Evolutionary conservation across 1,140 invertebrate genomes (phyloP).

Genomic region (Papilio machaon): DNA sequence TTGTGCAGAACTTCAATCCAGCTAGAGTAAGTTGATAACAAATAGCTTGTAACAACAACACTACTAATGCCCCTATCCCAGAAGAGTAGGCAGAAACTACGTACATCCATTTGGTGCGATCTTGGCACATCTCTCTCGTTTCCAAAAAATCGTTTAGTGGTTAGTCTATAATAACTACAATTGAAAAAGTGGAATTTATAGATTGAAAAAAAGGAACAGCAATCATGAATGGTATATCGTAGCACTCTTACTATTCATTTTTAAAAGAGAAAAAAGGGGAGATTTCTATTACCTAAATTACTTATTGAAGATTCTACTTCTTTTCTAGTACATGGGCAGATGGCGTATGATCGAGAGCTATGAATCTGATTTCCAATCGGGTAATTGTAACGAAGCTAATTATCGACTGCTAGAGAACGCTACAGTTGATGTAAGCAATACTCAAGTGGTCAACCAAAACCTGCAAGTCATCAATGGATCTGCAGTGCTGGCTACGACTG

Average conservation of each 20-base stretch:
- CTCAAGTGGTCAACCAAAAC: constrained; percentile 57
- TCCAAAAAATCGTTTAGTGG: no score
- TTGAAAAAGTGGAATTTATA: no score
- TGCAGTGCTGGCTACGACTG: constrained; percentile 49
- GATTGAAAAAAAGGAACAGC: no score
- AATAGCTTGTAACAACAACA: not conserved
- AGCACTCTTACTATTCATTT: no score
- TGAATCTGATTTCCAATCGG: constrained; percentile 58
- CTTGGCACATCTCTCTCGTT: no score
- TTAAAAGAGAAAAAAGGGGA: no score
- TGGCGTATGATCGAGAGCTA: constrained; percentile 68
- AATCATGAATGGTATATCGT: no score
- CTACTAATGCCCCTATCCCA: no score
- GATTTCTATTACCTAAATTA: not conserved
- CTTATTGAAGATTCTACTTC: not conserved
- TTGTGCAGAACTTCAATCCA: constrained; percentile 54
- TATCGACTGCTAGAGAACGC: constrained; percentile 48
- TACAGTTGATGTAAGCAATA: constrained; percentile 56
- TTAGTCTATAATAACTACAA: no score
- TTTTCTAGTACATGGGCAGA: constrained; percentile 53
- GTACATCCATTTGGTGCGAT: no score
- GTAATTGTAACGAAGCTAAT: constrained; percentile 58
- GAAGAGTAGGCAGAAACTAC: no score
- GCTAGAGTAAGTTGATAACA: constrained; percentile 44
- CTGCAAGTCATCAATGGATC: constrained; percentile 54